Conservation (phyloP, 2,113 vertebrate species). For the Menidia beryllina region DNA sequence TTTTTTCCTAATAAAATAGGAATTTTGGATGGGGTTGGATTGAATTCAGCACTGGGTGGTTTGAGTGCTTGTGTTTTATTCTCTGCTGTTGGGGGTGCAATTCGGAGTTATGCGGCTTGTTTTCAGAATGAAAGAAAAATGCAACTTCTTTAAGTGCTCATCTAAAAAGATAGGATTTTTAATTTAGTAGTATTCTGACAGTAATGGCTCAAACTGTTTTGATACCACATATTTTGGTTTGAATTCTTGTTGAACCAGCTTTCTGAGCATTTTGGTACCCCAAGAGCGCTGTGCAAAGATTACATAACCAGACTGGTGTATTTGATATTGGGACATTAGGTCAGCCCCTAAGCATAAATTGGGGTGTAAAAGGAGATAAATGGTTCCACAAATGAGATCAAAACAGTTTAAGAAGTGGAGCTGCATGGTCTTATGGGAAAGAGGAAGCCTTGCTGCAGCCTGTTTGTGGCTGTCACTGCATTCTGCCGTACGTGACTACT, state of each 20-base stretch:
- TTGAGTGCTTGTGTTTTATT: not conserved
- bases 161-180: not conserved
- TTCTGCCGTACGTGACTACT: not conserved
- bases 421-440: not conserved
- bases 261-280: not conserved
- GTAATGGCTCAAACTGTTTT: not conserved
- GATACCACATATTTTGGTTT: not conserved
- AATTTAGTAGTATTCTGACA: not conserved
- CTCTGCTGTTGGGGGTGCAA: not conserved
- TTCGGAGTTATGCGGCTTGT: not conserved
- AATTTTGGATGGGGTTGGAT: slow-evolving; percentile 5
- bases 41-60: not conserved
- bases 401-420: not conserved
- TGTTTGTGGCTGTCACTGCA: not conserved
- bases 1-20: slow-evolving; percentile 12
- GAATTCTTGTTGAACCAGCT: slow-evolving; percentile 41
- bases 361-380: not conserved
- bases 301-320: slow-evolving; percentile 12
- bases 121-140: too few relatives aligned
- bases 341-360: not conserved
- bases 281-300: slow-evolving; percentile 42
- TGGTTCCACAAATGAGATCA: not conserved
- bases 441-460: not conserved
- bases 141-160: not conserved
- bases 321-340: slow-evolving; percentile 1